phyloP scores from a whole-genome alignment of 2,113 vertebrate species.

The Cettia cetti region DNA sequence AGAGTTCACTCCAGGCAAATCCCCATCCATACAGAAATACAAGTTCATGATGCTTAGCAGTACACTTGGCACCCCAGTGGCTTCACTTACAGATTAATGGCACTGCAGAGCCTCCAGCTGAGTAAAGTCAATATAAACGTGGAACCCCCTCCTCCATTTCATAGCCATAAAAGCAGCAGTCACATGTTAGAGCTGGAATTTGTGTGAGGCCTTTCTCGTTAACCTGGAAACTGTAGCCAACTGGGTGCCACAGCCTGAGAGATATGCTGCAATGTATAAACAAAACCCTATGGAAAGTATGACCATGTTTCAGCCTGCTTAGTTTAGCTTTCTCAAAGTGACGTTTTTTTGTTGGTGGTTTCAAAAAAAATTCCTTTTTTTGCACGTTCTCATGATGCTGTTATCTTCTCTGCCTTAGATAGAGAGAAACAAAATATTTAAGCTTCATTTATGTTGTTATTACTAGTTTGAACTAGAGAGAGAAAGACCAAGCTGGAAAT shows the following conservation, averaged over 20 bases:
- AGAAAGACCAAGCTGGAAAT: background rate
- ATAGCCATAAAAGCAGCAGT: background rate
- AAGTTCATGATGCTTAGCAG: background rate
- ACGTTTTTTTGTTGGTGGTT: too few relatives aligned
- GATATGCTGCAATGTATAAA: background rate
- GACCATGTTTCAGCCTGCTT: background rate
- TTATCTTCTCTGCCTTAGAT: background rate
- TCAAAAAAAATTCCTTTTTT: background rate
- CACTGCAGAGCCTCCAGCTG: background rate
- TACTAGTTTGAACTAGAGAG: background rate
- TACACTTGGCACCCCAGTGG: background rate
- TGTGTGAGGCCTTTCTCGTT: background rate
- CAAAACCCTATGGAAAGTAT: slow-evolving; percentile 13
- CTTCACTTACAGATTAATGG: background rate
- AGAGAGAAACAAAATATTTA: background rate
- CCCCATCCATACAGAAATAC: background rate
- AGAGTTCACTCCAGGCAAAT: background rate
- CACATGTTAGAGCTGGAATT: background rate
- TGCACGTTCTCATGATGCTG: background rate
- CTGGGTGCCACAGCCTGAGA: background rate
- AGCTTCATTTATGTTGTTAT: background rate
- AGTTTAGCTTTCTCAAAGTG: background rate
- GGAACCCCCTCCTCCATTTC: background rate
- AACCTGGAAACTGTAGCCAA: background rate
- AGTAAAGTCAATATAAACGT: background rate